Conservation (phyloP, 2,113 vertebrate genomes). For the Cercopithecus mona region DNA sequence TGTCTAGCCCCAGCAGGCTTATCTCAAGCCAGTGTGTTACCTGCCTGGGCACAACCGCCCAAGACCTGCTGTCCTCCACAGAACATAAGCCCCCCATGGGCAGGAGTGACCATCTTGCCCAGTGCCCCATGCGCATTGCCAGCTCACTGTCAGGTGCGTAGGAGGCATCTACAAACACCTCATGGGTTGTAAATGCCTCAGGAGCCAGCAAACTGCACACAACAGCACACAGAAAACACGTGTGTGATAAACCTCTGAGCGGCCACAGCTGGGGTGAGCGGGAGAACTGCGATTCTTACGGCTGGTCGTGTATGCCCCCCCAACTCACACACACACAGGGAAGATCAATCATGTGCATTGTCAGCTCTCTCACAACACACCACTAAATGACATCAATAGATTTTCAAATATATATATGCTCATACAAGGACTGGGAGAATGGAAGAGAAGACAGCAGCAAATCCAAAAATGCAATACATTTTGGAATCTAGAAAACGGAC, state of each 20-base stretch:
- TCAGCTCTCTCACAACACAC: neutral
- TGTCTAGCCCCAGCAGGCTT: neutral
- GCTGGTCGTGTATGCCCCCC: neutral
- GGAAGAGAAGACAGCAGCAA: neutral
- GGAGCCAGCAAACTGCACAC: neutral
- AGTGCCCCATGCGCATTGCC: neutral
- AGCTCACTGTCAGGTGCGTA: neutral
- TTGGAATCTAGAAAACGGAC: neutral
- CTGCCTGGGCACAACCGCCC: neutral
- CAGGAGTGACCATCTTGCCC: too few species aligned
- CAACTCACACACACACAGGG: neutral
- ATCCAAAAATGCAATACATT: neutral
- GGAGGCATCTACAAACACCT: neutral
- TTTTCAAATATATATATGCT: neutral
- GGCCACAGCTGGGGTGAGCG: accelerated
- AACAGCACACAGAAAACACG: neutral
- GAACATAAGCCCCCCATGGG: accelerated
- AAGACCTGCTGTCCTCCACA: neutral
- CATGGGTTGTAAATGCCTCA: neutral
- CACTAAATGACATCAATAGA: neutral
- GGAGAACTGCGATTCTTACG: neutral
- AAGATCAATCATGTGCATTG: neutral
- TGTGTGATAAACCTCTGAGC: neutral
- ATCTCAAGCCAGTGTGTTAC: neutral
- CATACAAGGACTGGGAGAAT: neutral